Evolutionary conservation across 2,113 vertebrate species (phyloP).

Genomic region (Sphyrna mokarran): DNA sequence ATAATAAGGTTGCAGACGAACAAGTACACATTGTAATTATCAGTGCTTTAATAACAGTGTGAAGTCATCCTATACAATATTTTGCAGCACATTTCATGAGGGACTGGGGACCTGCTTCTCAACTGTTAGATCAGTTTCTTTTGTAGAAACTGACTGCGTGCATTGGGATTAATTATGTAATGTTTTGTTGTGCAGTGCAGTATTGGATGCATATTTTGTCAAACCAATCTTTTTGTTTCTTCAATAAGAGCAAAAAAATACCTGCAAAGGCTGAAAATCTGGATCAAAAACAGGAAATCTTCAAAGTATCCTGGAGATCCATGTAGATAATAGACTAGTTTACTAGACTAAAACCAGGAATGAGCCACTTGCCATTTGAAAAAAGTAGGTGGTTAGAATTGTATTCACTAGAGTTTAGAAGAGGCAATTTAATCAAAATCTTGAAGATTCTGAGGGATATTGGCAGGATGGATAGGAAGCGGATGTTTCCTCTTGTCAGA

Average conservation of each 20-base stretch:
- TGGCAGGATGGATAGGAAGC: too few relatives aligned
- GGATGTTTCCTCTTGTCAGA: too few relatives aligned
- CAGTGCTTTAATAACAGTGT: slow-evolving; percentile 8
- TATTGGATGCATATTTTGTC: background rate
- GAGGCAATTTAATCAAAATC: too few relatives aligned
- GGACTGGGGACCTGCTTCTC: background rate
- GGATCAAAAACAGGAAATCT: background rate
- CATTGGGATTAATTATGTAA: background rate
- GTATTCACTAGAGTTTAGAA: too few relatives aligned
- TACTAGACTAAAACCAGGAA: background rate
- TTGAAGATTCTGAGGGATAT: too few relatives aligned
- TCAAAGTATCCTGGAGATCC: background rate
- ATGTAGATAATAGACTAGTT: background rate
- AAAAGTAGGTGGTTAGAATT: too few relatives aligned
- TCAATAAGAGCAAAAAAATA: background rate
- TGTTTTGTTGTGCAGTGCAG: background rate
- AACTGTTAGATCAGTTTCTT: background rate
- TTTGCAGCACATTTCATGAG: background rate
- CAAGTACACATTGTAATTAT: slow-evolving; percentile 3
- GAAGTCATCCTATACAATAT: slow-evolving; percentile 1
- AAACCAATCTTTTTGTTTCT: background rate
- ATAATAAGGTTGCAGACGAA: slow-evolving; percentile 12
- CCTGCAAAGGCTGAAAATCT: background rate
- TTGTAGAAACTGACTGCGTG: background rate
- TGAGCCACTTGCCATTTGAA: too few relatives aligned